Evolutionary conservation across 2,888 invertebrate genomes (phyloP), one percentile per base, ranked within the genome.

Genomic region (Parthenolecanium corni): DNA sequence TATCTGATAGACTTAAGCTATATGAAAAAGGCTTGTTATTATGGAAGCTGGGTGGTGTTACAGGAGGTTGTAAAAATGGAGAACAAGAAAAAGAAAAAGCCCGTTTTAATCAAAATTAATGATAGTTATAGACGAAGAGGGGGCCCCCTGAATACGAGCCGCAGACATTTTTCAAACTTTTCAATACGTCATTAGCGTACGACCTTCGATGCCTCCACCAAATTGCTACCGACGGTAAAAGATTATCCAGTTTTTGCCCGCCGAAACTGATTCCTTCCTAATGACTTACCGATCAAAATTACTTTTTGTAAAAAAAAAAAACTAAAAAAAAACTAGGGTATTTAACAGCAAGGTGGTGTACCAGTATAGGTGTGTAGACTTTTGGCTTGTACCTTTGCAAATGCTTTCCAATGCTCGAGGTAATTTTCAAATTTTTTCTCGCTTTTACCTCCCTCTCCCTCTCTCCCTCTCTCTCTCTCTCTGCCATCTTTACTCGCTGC

Each of bases 41-140:
- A 31, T 31, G 9, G 31, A 52, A 31, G 25, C 24, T 14, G n/a
- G 6, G 3, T 14, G 16, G 16, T 9, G 24, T n/a, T n/a, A 52
- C 3, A 16, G 14, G 44, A n/a, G 16, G 44, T 6, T 21, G 38
- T 3, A 49, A 20, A 52, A 16, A 11, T 36, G 20, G 24, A 38
- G 23, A 23, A 23, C 16, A n/a, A 42, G 42, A 54, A 54, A 23
- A 54, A 31, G 18, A 44, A 44, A 36, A 46, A 61, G n/a, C 61
- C 36, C 16, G n/a, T 20, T 49, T 61, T 61, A 61, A 61, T 61
- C 61, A 61, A 51, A 51, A 61, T 61, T 61, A 61, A 61, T 61
- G 61, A 61, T 61, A 38, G 31, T 23, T 14, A 16, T n/a, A n/a
- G n/a, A n/a, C 23, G 40, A 51, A 18, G 24, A 6, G 46, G 9